Evolutionary conservation across 2,888 invertebrate species (phyloP).

Genomic region (Apamea epomidion): DNA sequence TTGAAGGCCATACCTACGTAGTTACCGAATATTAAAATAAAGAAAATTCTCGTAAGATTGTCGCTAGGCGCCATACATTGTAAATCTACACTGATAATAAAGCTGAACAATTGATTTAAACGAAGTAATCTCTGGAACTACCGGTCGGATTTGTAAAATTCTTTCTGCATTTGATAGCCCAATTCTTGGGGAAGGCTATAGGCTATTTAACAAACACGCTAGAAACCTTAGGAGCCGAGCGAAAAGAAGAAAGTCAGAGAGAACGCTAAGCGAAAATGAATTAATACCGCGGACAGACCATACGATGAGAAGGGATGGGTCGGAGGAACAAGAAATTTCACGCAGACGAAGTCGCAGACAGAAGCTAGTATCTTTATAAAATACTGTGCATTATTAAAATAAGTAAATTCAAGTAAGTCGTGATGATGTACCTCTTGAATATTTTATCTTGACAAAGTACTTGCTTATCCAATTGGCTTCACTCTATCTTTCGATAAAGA

Average conservation of each 20-base stretch:
- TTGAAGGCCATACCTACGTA: constrained; percentile 22
- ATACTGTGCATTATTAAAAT: constrained; percentile 31
- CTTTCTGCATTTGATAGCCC: neutral
- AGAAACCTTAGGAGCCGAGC: too few relatives aligned
- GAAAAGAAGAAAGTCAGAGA: neutral
- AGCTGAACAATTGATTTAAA: neutral
- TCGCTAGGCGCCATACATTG: neutral
- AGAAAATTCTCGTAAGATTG: constrained; percentile 7
- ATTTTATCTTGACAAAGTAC: constrained; percentile 43
- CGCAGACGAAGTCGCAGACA: too few relatives aligned
- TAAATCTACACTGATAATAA: neutral
- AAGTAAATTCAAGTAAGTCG: constrained; percentile 6
- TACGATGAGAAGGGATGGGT: neutral
- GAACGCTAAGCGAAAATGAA: neutral
- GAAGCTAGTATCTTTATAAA: neutral
- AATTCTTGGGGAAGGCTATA: too few relatives aligned
- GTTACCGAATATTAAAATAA: constrained; percentile 2
- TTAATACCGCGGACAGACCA: neutral
- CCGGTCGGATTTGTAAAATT: neutral
- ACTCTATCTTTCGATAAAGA: constrained; percentile 43
- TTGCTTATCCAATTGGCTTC: constrained; percentile 51
- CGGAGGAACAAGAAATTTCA: neutral
- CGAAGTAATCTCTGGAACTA: neutral
- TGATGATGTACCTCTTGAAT: constrained; percentile 16
- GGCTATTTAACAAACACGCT: too few relatives aligned